Percentiles rank a stretch among this genome's conserved stretches.
Conservation (phyloP, 1,140 invertebrate genomes). For the Tyrophagus putrescentiae region DNA sequence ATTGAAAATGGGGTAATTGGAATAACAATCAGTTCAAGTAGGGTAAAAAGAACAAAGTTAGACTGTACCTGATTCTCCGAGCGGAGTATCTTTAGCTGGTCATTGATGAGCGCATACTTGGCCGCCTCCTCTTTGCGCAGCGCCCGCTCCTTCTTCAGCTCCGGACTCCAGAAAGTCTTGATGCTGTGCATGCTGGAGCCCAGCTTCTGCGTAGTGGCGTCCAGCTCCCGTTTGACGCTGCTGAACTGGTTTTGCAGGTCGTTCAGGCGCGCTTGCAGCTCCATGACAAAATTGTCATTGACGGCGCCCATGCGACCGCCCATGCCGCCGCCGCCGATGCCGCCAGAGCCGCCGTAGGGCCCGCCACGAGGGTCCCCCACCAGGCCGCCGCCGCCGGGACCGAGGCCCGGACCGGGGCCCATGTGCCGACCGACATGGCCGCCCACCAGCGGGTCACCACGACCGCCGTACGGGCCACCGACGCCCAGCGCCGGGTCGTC, state of each 20-base stretch:
- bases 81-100: slow-evolving; percentile 88
- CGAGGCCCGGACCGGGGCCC: neutral
- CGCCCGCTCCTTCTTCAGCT: slow-evolving; percentile 92
- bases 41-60: slow-evolving; percentile 5
- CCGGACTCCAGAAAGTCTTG: slow-evolving; percentile 99
- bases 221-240: slow-evolving; percentile 89
- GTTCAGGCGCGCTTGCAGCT: slow-evolving; percentile 83
- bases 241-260: slow-evolving; percentile 88
- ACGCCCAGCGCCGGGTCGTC: neutral
- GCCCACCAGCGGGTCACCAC: slow-evolving; percentile 11
- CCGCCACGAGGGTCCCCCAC: no score
- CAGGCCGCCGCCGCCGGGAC: neutral
- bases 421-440: neutral
- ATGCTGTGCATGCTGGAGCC: slow-evolving; percentile 98
- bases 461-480: neutral
- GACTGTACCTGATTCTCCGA: slow-evolving; percentile 82
- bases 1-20: slow-evolving; percentile 29
- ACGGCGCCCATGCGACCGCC: slow-evolving; percentile 7
- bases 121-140: slow-evolving; percentile 92
- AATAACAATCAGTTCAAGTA: neutral
- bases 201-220: slow-evolving; percentile 91
- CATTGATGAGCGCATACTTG: slow-evolving; percentile 89
- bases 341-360: neutral
- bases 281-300: slow-evolving; percentile 46
- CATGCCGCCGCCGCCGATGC: neutral